Evolutionary conservation across 2,797 vertebrate species (phyloP).

Genomic region (Pelodytes ibericus): DNA sequence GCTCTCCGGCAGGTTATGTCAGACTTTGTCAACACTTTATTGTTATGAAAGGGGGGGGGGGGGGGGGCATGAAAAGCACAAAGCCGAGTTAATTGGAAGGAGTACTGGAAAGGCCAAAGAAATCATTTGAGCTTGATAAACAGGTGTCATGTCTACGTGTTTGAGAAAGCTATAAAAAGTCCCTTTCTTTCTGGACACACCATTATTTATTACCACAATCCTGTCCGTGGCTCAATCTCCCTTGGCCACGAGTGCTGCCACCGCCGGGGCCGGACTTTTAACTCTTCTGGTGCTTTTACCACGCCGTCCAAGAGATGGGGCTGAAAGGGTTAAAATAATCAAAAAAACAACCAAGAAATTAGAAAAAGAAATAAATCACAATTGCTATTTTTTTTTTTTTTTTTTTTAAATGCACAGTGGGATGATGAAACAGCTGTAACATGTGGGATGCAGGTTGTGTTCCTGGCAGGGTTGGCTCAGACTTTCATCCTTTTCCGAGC

Average conservation of each 20-base stretch:
- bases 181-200: not conserved
- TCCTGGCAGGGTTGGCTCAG: too few species aligned
- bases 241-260: not conserved
- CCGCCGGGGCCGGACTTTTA: not conserved
- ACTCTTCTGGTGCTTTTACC: not conserved
- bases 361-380: too few species aligned
- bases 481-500: too few species aligned
- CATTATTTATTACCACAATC: constrained; percentile 3
- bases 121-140: constrained; percentile 52
- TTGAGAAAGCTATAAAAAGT: constrained; percentile 22
- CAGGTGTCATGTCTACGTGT: constrained; percentile 42
- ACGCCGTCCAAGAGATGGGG: too few species aligned
- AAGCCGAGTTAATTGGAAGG: constrained; percentile 49
- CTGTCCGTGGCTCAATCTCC: not conserved
- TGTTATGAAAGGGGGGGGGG: constrained; percentile 39
- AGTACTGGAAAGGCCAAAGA: constrained; percentile 49
- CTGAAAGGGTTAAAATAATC: too few species aligned
- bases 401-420: too few species aligned
- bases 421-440: too few species aligned
- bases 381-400: too few species aligned
- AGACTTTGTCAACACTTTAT: constrained; percentile 55
- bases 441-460: too few species aligned
- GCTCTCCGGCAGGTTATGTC: constrained; percentile 45
- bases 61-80: constrained; percentile 47
- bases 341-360: too few species aligned